Percentiles rank a stretch among this genome's conserved stretches.
Evolutionary conservation across 2,888 invertebrate genomes (phyloP).

Genomic region (Drosophila meridionalis): DNA sequence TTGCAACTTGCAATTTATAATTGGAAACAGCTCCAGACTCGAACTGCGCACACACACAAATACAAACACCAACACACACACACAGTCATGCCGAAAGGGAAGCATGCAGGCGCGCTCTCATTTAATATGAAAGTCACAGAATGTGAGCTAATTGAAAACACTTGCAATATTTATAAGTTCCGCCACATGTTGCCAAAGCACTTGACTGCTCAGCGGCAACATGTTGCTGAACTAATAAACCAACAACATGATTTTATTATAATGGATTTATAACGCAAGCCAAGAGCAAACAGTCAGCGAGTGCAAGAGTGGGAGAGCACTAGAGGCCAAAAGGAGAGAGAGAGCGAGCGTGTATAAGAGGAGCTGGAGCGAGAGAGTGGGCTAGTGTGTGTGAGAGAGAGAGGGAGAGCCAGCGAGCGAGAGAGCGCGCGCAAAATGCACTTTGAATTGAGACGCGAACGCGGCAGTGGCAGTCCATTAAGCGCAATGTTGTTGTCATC

Average conservation of each 20-base stretch:
- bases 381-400: not conserved
- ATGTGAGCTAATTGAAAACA: slow-evolving; percentile 83
- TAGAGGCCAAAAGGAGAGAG: slow-evolving; percentile 6
- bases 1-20: slow-evolving; percentile 70
- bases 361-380: slow-evolving; percentile 6
- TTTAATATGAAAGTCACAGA: slow-evolving; percentile 81
- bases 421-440: slow-evolving; percentile 56
- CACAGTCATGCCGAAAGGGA: slow-evolving; percentile 24
- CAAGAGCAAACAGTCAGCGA: slow-evolving; percentile 66
- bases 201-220: slow-evolving; percentile 74
- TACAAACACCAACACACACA: slow-evolving; percentile 4
- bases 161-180: slow-evolving; percentile 82
- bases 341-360: slow-evolving; percentile 14
- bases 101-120: slow-evolving; percentile 59
- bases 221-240: slow-evolving; percentile 82
- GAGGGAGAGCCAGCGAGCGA: slow-evolving; percentile 9
- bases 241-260: slow-evolving; percentile 81
- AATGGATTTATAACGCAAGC: slow-evolving; percentile 82
- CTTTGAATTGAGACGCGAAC: slow-evolving; percentile 73
- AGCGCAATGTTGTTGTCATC: slow-evolving; percentile 82
- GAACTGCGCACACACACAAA: slow-evolving; percentile 21
- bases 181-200: slow-evolving; percentile 78
- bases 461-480: slow-evolving; percentile 78
- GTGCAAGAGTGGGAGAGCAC: slow-evolving; percentile 20
- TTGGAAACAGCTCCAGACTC: slow-evolving; percentile 63